These are phyloP conservation scores for Parnassius apollo DNA, from an alignment of 2,888 invertebrate genomes.

Conservation along the genomic window DNA sequence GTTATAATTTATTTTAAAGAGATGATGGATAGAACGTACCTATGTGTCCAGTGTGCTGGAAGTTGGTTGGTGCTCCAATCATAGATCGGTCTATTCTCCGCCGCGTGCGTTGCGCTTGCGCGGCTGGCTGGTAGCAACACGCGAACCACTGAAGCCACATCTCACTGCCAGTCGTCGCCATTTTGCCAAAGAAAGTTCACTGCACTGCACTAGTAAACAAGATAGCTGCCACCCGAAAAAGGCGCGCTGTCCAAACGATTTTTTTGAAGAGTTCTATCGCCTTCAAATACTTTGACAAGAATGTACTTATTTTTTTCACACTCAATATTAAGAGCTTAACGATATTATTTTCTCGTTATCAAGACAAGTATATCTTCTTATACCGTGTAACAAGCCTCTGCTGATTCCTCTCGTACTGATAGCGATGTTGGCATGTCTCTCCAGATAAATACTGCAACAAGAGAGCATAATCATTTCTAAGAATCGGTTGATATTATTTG, in stretches of 20 bases:
- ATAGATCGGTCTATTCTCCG: constrained; percentile 94
- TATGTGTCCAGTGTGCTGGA: constrained; percentile 92
- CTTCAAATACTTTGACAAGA: background rate
- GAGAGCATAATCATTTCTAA: constrained; percentile 40
- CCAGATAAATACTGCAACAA: constrained; percentile 64
- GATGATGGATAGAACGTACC: constrained; percentile 47
- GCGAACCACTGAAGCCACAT: constrained; percentile 96
- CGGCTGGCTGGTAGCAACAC: constrained; percentile 92
- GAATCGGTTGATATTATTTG: constrained; percentile 21
- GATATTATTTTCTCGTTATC: constrained; percentile 13
- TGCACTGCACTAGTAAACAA: constrained; percentile 39
- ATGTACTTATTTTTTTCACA: constrained; percentile 2
- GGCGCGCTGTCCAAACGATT: constrained; percentile 20
- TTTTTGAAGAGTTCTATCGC: background rate
- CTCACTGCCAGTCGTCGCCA: constrained; percentile 89
- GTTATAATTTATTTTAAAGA: too few species aligned
- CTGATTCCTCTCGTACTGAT: constrained; percentile 57
- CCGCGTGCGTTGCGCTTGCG: constrained; percentile 85
- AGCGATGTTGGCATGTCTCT: constrained; percentile 65
- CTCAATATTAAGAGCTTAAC: constrained; percentile 2
- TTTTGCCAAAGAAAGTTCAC: constrained; percentile 62
- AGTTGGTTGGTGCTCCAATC: constrained; percentile 98
- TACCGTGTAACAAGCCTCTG: constrained; percentile 26
- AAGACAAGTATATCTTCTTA: constrained; percentile 21
- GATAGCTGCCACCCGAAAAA: constrained; percentile 8